These are phyloP conservation scores for Eriosoma lanigerum DNA, from an alignment of 1,140 invertebrate species.

Conservation along the genomic window DNA sequence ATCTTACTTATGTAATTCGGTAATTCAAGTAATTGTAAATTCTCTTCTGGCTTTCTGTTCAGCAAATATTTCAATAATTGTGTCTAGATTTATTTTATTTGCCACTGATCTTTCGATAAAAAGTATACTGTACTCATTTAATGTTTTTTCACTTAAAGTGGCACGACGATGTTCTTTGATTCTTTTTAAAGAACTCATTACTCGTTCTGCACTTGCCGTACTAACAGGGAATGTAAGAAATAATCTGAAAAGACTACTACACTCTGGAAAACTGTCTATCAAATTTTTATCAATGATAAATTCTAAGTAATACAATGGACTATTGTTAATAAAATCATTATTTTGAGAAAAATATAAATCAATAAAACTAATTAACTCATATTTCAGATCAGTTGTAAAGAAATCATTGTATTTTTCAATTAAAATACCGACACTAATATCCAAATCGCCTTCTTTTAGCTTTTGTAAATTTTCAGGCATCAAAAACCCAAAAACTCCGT, in stretches of 20 bases:
- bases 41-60: background rate
- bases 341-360: background rate
- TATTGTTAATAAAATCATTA: background rate
- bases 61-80: background rate
- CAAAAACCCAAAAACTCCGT: slow-evolving; percentile 17
- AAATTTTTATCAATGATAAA: background rate
- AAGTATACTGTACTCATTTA: slow-evolving; percentile 3
- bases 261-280: background rate
- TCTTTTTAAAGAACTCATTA: slow-evolving; percentile 3
- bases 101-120: background rate
- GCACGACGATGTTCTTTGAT: slow-evolving; percentile 1
- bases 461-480: slow-evolving; percentile 32
- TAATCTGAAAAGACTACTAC: background rate
- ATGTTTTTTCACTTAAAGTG: background rate
- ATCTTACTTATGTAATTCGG: too few relatives aligned
- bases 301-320: background rate
- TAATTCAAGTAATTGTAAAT: too few relatives aligned
- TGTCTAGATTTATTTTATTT: background rate
- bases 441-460: background rate
- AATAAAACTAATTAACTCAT: slow-evolving; percentile 26
- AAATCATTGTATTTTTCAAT: slow-evolving; percentile 23
- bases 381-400: slow-evolving; percentile 26
- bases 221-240: background rate
- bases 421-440: background rate
- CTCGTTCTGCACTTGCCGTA: background rate